Evolutionary conservation across 2,113 vertebrate species (phyloP), one percentile per base, ranked within the genome.

Genomic region (Sebastes schlegelii): DNA sequence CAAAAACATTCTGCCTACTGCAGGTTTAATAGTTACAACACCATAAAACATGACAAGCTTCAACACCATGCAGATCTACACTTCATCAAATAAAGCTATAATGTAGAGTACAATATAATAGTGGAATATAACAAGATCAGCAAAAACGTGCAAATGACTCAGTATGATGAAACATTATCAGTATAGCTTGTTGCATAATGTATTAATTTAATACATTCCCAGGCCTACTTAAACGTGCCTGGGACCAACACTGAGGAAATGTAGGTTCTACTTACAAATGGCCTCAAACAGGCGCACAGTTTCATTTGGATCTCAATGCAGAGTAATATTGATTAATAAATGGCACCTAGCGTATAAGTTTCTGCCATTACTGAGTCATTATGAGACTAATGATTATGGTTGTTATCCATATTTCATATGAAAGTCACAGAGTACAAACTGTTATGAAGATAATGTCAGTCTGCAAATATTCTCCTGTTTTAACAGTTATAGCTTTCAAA

Each of bases 361-460:
- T 63, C 17, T 54, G 10, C 26, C n/a, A 26, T 34, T 40, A 67
- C 45, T 11, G 63, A 79, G 48, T 63, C 64, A 23, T 63, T 61
- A 69, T 21, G 40, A 69, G 65, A 16, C 57, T 51, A 57, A 54
- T 74, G 8, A 40, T 60, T 60, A 55, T 45, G n/a, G n/a, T 34
- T 61, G 8, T 58, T 23, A 9, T 73, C 40, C 7, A 43, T 61
- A 34, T 34, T 46, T 48, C 7, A 42, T 42, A 43, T 14, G 11
- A 57, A 43, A 10, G 16, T 40, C 49, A 52, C 43, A 66, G 11
- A 43, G 10, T 55, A 43, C 10, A 43, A 34, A 21, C 6, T n/a
- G 68, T 67, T 43, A 26, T 26, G 9, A 60, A 23, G 43, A 23
- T 23, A 5, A 43, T 5, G 46, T n/a, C 16, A 67, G 14, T 51